Base-by-base conservation (phyloP, 2,888 invertebrate genomes). In the Tanypteryx hageni region DNA sequence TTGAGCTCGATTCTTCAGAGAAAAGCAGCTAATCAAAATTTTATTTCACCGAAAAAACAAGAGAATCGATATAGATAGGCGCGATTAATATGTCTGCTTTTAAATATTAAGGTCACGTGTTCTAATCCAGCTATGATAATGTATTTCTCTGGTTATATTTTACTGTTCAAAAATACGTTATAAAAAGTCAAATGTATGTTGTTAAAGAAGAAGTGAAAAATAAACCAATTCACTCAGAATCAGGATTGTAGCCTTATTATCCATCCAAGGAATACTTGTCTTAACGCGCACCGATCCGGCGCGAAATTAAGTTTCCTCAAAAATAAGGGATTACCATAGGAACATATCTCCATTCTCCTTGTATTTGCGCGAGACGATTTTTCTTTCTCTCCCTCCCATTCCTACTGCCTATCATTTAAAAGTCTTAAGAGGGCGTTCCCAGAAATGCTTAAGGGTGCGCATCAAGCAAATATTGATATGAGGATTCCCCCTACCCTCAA, bases 381-480 rank as follows among this genome's bases (percentile, higher is more conserved):
- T 27, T 76, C 76, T 76, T 76, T 10, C 44, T 44, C 44, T 5
- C 44, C 44, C 44, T 44, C 5, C 44, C 64, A n/a, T 64, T 18
- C 9, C 68, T 22, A 22, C 68, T 27, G 18, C 22, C 76, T 76
- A 76, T 76, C 76, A 76, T 76, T 76, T 76, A 27, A 76, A 76
- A 76, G 76, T 27, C 76, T 76, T 22, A 27, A 76, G 76, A 76
- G 76, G 76, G 76, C 76, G 76, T 76, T 76, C 13, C 76, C 76
- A 22, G 13, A 76, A 76, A 76, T 27, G 27, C 76, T 76, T 76
- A 76, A 76, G 76, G 76, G 76, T 22, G 68, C 68, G 68, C 76
- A 76, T 76, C 76, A 76, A 76, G 76, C 76, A 76, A 76, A 76
- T 76, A 76, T 76, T 76, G 76, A 76, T 76, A 76, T 76, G 76